Conservation (phyloP, 2,888 invertebrate species). For the Cenopis cana region DNA sequence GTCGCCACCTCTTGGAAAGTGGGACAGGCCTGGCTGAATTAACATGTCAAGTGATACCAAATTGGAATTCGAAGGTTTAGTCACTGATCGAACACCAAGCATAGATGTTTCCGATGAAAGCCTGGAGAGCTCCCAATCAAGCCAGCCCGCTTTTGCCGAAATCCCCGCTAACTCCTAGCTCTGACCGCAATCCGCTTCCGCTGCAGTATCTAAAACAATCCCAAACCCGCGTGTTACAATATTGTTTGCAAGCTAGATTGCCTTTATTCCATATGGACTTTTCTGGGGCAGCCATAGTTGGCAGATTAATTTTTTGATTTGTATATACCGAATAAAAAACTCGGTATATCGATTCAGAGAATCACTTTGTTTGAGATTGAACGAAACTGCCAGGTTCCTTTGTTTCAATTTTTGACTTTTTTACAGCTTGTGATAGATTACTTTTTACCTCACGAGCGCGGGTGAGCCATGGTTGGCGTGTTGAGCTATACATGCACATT, state of each 20-base stretch:
- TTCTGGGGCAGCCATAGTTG: constrained; percentile 21
- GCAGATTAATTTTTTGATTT: constrained; percentile 9
- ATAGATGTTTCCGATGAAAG: constrained; percentile 52
- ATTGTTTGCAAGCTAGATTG: constrained; percentile 53
- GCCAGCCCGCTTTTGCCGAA: constrained; percentile 48
- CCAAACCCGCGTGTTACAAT: constrained; percentile 53
- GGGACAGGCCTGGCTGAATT: neutral
- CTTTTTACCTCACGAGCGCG: no score
- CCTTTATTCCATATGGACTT: constrained; percentile 43
- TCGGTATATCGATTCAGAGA: neutral
- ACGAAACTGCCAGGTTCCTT: neutral
- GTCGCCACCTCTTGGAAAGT: no score
- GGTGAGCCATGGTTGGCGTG: no score
- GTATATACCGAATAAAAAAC: constrained; percentile 12
- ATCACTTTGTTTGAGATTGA: neutral
- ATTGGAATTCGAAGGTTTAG: neutral
- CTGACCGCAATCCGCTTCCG: constrained; percentile 53
- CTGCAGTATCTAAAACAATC: constrained; percentile 53
- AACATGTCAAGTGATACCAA: neutral
- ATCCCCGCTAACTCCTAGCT: constrained; percentile 53
- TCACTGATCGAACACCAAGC: neutral
- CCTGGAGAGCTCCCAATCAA: constrained; percentile 60
- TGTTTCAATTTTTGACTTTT: neutral
- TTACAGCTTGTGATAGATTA: neutral
- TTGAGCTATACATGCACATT: no score